phyloP scores from a whole-genome alignment of 2,888 invertebrate genomes.

The Tinea trinotella region DNA sequence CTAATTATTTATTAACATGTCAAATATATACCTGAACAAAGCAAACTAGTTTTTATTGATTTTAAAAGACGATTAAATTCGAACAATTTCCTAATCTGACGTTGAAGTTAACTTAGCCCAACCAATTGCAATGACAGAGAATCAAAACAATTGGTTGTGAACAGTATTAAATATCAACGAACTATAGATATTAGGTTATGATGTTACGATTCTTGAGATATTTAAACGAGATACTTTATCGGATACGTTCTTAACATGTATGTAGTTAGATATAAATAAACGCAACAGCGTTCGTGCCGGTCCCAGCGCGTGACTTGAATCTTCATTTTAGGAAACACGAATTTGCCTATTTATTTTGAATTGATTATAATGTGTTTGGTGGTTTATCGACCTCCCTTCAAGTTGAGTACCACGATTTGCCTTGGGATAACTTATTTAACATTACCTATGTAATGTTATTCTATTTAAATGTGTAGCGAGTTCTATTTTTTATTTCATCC shows the following conservation, averaged over 20 bases:
- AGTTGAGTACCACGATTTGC: slow-evolving; percentile 16
- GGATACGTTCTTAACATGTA: slow-evolving; percentile 5
- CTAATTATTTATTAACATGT: too few species aligned
- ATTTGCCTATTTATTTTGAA: slow-evolving; percentile 18
- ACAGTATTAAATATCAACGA: neutral
- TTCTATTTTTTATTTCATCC: too few species aligned
- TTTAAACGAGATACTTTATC: neutral
- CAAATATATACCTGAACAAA: too few species aligned
- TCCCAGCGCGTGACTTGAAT: slow-evolving; percentile 17
- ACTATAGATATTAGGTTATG: too few species aligned
- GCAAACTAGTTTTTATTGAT: too few species aligned
- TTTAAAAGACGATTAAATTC: too few species aligned
- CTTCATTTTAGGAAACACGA: neutral
- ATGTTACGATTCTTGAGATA: slow-evolving; percentile 1
- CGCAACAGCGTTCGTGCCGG: slow-evolving; percentile 11
- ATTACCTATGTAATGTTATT: neutral
- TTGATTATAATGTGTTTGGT: slow-evolving; percentile 18
- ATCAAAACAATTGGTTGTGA: too few species aligned
- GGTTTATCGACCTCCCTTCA: slow-evolving; percentile 15
- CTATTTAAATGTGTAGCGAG: too few species aligned
- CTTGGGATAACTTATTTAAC: slow-evolving; percentile 15
- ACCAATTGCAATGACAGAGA: too few species aligned
- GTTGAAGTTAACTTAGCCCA: too few species aligned
- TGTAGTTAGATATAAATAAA: slow-evolving; percentile 6
- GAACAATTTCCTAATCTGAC: too few species aligned